Base-by-base conservation (phyloP, 2,888 invertebrate genomes). In the Lysandra bellargus region DNA sequence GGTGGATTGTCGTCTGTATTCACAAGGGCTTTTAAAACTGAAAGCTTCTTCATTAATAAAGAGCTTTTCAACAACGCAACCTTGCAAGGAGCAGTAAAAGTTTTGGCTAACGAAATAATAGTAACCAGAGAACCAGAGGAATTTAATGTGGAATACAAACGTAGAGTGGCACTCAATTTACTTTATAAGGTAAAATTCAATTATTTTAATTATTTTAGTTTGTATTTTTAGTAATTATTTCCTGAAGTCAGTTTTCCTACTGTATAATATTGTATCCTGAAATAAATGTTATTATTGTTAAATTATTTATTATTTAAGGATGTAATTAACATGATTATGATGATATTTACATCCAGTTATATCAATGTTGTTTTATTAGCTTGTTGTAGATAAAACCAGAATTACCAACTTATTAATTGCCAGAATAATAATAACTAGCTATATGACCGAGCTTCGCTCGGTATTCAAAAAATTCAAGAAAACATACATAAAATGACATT, bases 161-260 rank as follows among this genome's bases (percentile, higher is more conserved):
- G 95, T 83, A 91, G 93, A 60, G 90, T 97, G 33, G 96, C 97
- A 0, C 90, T 96, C 74, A 92, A 95, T 76, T 89, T 97, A 9
- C 95, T 97, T 84, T 97, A 97, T 86, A 97, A 97, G 94, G 97
- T 96, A 88, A 83, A 44, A 7, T 7, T 44, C 44, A 7, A 23
- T 23, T 23, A 23, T 23, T 23, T 23, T 23, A n/a, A n/a, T 23
- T 23, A 23, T 23, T 23, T 23, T 23, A 23, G 23, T 23, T 23
- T 23, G 23, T 23, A 23, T 23, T 23, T 23, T 23, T 23, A 23
- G 23, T 23, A 23, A 23, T 23, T 23, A 23, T 23, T 23, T 23
- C 23, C 23, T 23, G 23, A 23, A 23, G 23, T 23, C 23, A 23
- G 23, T 23, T 23, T 23, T 23, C 23, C 23, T 23, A 23, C 23